Conservation (phyloP, 2,888 invertebrate species). For the Liodrosophila aerea region DNA sequence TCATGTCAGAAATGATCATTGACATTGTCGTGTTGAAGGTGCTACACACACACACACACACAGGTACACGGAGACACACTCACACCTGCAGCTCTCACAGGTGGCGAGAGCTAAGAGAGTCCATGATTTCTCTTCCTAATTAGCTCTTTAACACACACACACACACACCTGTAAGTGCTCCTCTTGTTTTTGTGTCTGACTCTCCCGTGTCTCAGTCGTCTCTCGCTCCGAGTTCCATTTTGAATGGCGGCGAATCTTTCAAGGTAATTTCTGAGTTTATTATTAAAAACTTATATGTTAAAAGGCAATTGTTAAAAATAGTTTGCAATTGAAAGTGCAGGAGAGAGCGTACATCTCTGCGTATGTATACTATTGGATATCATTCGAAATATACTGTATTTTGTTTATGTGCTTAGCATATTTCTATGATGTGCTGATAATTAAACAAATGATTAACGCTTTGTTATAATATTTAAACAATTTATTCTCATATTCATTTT, state of each 20-base stretch:
- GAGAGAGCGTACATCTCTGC: neutral
- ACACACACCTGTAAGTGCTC: constrained; percentile 10
- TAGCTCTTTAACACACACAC: constrained; percentile 53
- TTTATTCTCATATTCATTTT: constrained; percentile 11
- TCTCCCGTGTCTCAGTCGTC: constrained; percentile 43
- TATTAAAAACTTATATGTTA: constrained; percentile 41
- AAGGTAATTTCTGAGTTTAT: constrained; percentile 62
- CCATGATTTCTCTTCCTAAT: constrained; percentile 55
- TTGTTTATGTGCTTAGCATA: neutral
- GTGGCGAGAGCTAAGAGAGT: constrained; percentile 58
- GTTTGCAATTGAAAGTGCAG: constrained; percentile 51
- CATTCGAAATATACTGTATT: constrained; percentile 3
- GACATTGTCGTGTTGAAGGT: constrained; percentile 75
- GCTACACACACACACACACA: constrained; percentile 44
- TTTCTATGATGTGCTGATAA: constrained; percentile 13
- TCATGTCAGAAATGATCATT: constrained; percentile 73
- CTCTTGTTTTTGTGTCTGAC: neutral
- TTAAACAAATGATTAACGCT: constrained; percentile 32
- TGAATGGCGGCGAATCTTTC: constrained; percentile 63
- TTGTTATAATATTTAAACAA: constrained; percentile 20
- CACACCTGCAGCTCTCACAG: constrained; percentile 50
- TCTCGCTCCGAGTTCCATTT: constrained; percentile 60
- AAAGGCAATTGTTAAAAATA: constrained; percentile 46
- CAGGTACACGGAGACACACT: constrained; percentile 7
- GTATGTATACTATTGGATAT: neutral